Evolutionary conservation across 2,797 vertebrate species (phyloP).

Genomic region (Hoplostethus atlanticus): DNA sequence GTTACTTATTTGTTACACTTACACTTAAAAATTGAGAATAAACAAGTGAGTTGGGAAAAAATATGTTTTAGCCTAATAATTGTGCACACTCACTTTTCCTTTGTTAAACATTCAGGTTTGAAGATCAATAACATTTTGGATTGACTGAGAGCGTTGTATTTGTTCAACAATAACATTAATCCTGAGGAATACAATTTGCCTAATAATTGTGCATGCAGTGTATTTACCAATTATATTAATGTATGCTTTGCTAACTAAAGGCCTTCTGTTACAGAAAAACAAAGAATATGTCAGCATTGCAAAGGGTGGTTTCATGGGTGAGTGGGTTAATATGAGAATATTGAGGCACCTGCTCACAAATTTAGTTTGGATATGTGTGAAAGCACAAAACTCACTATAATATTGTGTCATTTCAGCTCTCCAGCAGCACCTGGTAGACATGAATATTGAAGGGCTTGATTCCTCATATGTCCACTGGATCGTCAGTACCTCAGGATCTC

Average conservation of each 20-base stretch:
- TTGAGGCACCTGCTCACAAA: too few relatives aligned
- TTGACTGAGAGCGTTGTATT: too few relatives aligned
- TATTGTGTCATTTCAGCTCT: conserved; percentile 84
- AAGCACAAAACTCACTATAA: not conserved
- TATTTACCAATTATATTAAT: not conserved
- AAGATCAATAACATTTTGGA: too few relatives aligned
- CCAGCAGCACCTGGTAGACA: conserved; percentile 97
- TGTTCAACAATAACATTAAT: too few relatives aligned
- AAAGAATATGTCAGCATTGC: conserved; percentile 99
- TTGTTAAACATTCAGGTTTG: too few relatives aligned
- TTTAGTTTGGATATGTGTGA: not conserved
- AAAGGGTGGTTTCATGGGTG: conserved; percentile 99
- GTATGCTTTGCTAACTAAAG: conserved; percentile 2
- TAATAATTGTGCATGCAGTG: too few relatives aligned
- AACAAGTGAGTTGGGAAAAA: too few relatives aligned
- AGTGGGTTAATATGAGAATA: conserved; percentile 62
- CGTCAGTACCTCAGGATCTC: conserved; percentile 95
- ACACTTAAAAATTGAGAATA: too few relatives aligned
- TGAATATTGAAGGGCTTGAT: conserved; percentile 96
- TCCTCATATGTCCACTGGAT: conserved; percentile 98
- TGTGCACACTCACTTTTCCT: too few relatives aligned
- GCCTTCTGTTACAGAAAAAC: conserved; percentile 91
- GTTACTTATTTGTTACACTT: too few relatives aligned
- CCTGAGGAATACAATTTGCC: too few relatives aligned
- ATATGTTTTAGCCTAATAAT: too few relatives aligned